These are phyloP conservation scores for Anoncus sp. DNA, from an alignment of 2,888 invertebrate species.

Conservation along the genomic window DNA sequence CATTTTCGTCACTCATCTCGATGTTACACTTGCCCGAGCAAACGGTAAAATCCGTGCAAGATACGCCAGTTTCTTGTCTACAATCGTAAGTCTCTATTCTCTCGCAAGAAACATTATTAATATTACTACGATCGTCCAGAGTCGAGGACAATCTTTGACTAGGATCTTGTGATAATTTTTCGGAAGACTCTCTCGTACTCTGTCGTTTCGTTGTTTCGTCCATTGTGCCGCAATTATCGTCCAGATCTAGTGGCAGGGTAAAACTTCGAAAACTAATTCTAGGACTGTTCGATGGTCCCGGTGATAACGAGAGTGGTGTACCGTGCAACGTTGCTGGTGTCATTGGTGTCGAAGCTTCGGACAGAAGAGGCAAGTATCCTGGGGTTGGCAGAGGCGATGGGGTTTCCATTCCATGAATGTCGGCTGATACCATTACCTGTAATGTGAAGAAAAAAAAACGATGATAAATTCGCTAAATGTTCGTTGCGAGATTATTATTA, in stretches of 20 bases:
- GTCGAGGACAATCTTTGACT: conserved; percentile 78
- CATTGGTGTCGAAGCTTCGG: conserved; percentile 80
- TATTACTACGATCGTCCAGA: conserved; percentile 70
- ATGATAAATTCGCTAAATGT: neutral
- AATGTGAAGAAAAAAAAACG: conserved; percentile 22
- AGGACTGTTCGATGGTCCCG: conserved; percentile 78
- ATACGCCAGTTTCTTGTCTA: conserved; percentile 37
- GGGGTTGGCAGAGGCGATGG: conserved; percentile 81
- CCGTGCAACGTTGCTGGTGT: conserved; percentile 79
- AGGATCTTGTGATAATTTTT: conserved; percentile 76
- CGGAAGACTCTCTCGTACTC: conserved; percentile 69
- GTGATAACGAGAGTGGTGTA: conserved; percentile 77
- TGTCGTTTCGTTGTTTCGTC: conserved; percentile 68
- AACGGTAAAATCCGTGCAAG: conserved; percentile 15
- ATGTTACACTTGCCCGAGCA: conserved; percentile 58
- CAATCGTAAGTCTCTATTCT: conserved; percentile 72
- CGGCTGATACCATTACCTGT: conserved; percentile 83
- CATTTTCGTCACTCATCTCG: conserved; percentile 59
- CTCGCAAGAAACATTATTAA: conserved; percentile 72
- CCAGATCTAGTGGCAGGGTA: conserved; percentile 78
- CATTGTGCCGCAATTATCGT: conserved; percentile 70
- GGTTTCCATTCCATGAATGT: conserved; percentile 82
- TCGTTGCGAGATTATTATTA: neutral
- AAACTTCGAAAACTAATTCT: conserved; percentile 82
- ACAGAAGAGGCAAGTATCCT: conserved; percentile 79